Percentiles rank a stretch among this genome's conserved stretches.
These are phyloP conservation scores for Caretta caretta DNA, from an alignment of 2,113 vertebrate genomes.

Conservation along the genomic window DNA sequence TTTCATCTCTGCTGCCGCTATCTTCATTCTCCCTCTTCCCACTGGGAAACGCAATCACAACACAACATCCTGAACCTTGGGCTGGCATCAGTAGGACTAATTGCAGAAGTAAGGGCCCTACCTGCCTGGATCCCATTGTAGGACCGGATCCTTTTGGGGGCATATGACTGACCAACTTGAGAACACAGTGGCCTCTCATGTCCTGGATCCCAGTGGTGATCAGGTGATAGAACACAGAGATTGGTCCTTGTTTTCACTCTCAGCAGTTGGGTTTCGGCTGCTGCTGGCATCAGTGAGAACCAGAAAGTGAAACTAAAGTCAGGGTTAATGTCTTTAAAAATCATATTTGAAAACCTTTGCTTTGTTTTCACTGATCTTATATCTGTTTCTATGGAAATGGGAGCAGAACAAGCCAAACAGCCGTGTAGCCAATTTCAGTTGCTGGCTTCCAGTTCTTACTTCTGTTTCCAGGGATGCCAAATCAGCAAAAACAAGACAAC, in stretches of 20 bases:
- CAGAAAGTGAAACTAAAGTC: constrained; percentile 35
- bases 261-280: neutral
- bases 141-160: neutral
- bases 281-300: neutral
- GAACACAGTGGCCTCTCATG: neutral
- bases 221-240: neutral
- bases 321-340: constrained; percentile 62
- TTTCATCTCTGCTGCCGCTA: neutral
- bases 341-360: constrained; percentile 60
- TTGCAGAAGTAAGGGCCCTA: fast-evolving
- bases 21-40: neutral
- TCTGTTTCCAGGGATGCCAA: constrained; percentile 73
- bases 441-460: constrained; percentile 70
- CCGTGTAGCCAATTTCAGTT: constrained; percentile 68
- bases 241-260: neutral
- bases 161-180: neutral
- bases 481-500: constrained; percentile 73
- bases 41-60: fast-evolving
- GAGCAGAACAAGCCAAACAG: constrained; percentile 72
- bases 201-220: fast-evolving
- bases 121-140: neutral
- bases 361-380: constrained; percentile 66
- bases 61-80: neutral
- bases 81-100: too few species aligned
- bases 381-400: constrained; percentile 84